Base-by-base conservation (phyloP, 2,797 vertebrate genomes). In the Pangasius mekongensis region DNA sequence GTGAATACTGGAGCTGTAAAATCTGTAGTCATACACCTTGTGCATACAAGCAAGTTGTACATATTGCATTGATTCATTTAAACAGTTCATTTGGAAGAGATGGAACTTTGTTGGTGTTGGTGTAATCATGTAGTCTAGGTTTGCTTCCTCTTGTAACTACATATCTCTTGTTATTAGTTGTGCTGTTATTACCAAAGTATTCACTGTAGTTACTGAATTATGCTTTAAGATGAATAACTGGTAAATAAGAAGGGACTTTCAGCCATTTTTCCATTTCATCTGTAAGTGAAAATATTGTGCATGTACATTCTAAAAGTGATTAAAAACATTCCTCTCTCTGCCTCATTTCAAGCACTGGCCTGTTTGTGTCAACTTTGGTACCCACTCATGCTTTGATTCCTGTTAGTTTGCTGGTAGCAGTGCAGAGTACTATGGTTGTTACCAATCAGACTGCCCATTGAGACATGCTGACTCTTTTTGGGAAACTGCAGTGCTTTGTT, bases 361-460 rank as follows among this genome's bases (percentile, higher is more conserved):
- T 22, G 36, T 73, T 39, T 39, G 18, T 43, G 20, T 43, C 16
- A 39, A 10, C 69, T 73, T 39, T 39, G 36, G 8, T 24, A 73
- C 18, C 20, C 36, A 39, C 7, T 43, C 8, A 43, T 73, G 36
- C 69, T 73, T 73, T 73, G 36, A 95, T 95, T 92, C 83, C 92
- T 92, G 6, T 69, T 60, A 27, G 89, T 43, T 91, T 78, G 92
- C 92, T 88, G 84, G 82, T 58, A 39, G n/a, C 3, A 36, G 76
- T 86, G 30, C 87, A 90, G 90, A 90, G 86, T 93, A 92, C 89
- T 93, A 92, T 69, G 27, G 5, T 11, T 39, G 20, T 71, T 20
- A 73, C 20, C 69, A 73, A 24, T 20, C 36, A 36, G 33, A n/a
- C 20, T 60, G 20, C 58, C 22, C 13, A 18, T 27, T 20, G 36